Base-by-base conservation (phyloP, 1,140 invertebrate genomes). In the Drosophila tsacasi region DNA sequence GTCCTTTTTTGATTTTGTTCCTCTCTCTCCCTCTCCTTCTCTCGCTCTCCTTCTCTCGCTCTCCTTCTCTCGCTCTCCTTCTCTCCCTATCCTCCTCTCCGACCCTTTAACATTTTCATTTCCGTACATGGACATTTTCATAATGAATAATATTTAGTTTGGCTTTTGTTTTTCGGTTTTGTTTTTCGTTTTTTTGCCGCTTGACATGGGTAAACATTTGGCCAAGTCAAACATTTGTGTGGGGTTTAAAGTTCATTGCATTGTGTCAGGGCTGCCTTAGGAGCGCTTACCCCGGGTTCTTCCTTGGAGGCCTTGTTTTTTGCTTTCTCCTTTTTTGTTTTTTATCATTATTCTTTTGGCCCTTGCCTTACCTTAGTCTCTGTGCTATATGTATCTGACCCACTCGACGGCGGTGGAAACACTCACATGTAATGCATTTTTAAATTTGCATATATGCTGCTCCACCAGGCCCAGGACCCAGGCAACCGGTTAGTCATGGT, bases 381-480 rank as follows among this genome's bases (percentile, higher is more conserved):
- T 27, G 40, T 12, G 44, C 42, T 69, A 69, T 54, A 66, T 67
- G 47, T 63, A 74, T 55, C 73, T 55, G 37, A 58, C 46, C 64
- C 67, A 57, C 15, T 46, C 27, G 44, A 46, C 46, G 47, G 59
- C 63, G 49, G 67, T 76, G 82, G 58, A 80, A 73, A 87, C 76
- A 86, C 83, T 87, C 72, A 83, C 62, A 76, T 71, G 72, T 86
- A 86, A 86, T 87, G 76, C 84, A 86, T 89, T 89, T 87, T 86
- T 69, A 86, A 86, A 86, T 87, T 89, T 86, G 84, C 83, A 86
- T 86, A 65, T 49, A 17, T 49, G 47, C 47, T 66, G 60, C 80
- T 77, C 64, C 63, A 73, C 42, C 59, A 65, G 63, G 57, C 60
- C 23, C 47, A 49, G 47, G 47, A 49, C 23, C 23, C 46, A 21